Conservation (phyloP, 2,113 vertebrate genomes). For the Lota lota region DNA sequence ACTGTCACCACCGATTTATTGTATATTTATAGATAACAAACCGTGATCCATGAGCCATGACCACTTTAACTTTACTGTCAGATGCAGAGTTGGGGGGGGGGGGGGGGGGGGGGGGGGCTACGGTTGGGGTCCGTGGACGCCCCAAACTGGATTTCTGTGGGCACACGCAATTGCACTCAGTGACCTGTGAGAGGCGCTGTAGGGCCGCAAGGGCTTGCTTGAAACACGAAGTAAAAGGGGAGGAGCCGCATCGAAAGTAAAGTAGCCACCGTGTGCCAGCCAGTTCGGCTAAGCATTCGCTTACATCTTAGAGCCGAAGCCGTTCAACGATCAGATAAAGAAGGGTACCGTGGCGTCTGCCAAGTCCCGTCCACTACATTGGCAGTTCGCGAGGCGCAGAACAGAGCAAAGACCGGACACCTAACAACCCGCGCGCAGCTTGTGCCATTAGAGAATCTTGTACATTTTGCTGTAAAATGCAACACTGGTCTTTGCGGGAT, state of each 20-base stretch:
- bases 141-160: too few relatives aligned
- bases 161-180: slow-evolving; percentile 20
- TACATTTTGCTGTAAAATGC: slow-evolving; percentile 51
- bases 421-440: slow-evolving; percentile 21
- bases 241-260: slow-evolving; percentile 71
- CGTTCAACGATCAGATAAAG: slow-evolving; percentile 17
- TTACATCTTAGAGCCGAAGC: slow-evolving; percentile 55
- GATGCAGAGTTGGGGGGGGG: too few relatives aligned
- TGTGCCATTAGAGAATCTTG: slow-evolving; percentile 20
- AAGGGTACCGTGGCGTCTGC: slow-evolving; percentile 32
- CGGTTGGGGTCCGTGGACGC: too few relatives aligned
- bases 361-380: slow-evolving; percentile 46
- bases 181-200: slow-evolving; percentile 60
- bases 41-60: too few relatives aligned
- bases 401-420: slow-evolving; percentile 34
- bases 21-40: too few relatives aligned
- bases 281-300: slow-evolving; percentile 39
- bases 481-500: slow-evolving; percentile 55
- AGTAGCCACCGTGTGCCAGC: slow-evolving; percentile 69
- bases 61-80: not conserved
- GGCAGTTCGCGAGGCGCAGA: slow-evolving; percentile 39
- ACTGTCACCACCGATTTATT: too few relatives aligned
- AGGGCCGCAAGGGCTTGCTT: slow-evolving; percentile 34
- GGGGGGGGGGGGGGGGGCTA: too few relatives aligned
- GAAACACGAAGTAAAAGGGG: slow-evolving; percentile 59